phyloP scores from a whole-genome alignment of 2,888 invertebrate species.

The Drosophila mimica region DNA sequence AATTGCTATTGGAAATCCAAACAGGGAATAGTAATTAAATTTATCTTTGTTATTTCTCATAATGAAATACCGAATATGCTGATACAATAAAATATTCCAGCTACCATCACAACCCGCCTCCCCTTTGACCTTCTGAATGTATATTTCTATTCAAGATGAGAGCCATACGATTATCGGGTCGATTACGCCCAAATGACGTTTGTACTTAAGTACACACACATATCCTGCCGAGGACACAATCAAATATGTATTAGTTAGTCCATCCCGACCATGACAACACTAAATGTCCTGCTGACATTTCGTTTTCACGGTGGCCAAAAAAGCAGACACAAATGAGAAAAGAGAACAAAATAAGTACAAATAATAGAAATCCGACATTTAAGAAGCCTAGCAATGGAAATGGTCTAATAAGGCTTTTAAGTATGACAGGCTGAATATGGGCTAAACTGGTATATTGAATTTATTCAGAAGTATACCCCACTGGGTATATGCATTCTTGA shows the following conservation, averaged over 20 bases:
- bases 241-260: conserved; percentile 55
- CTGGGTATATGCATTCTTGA: not conserved
- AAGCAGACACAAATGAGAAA: conserved; percentile 13
- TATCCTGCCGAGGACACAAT: conserved; percentile 19
- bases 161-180: conserved; percentile 13
- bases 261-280: conserved; percentile 29
- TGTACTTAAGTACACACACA: conserved; percentile 11
- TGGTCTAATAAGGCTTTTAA: conserved; percentile 56
- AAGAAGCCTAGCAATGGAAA: conserved; percentile 18
- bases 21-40: not conserved
- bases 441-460: not conserved
- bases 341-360: conserved; percentile 14
- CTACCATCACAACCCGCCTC: conserved; percentile 20
- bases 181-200: conserved; percentile 33
- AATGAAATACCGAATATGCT: not conserved
- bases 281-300: conserved; percentile 63
- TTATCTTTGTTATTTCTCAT: not conserved
- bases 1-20: not conserved
- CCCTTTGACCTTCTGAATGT: conserved; percentile 30
- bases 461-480: not conserved
- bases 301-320: conserved; percentile 12
- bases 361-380: conserved; percentile 18
- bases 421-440: not conserved
- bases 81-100: conserved; percentile 8
- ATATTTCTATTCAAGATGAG: conserved; percentile 26